Base-by-base conservation (phyloP, 1,140 invertebrate genomes). In the Drosophila navojoa region DNA sequence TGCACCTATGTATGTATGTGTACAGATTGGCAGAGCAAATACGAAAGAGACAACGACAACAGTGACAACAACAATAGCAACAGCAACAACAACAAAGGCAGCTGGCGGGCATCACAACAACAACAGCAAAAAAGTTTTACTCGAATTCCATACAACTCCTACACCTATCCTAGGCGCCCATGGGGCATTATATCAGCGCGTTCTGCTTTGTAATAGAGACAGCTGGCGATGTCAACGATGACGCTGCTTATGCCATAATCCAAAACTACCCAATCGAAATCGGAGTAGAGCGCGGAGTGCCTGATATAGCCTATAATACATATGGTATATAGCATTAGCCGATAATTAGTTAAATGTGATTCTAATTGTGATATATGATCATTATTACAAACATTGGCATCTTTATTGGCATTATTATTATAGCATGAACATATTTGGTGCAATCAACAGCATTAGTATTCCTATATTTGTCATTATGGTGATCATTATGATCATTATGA, bases 41-140 rank as follows among this genome's bases (percentile, higher is more conserved):
- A 60, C 62, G 59, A 49, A 62, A 45, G 57, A 68, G 66, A 74
- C 66, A 74, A 59, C 67, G 19, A 32, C 25, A 64, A 54, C 44
- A 68, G 29, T 49, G 54, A 53, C 42, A 68, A 42, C 63, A 61
- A 40, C 15, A 45, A 27, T n/a, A n/a, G n/a, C 49, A 29, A 22
- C 29, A 49, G 47, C 50, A 61, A 54, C 44, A 68, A 40, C 55
- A 61, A 53, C 42, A 68, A 42, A 40, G 54, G 27, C 7, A 42
- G 49, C 69, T 66, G 22, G 54, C 53, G 70, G 62, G 54, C 38
- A 15, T 59, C 29, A 35, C 53, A 64, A 19, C 69, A 67, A 47
- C 38, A 44, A 59, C 16, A 54, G 40, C 15, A 42, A 32, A n/a
- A 67, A 72, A 68, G 68, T 55, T 55, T 67, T 55, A 16, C 49